Evolutionary conservation across 1,140 invertebrate species (phyloP).

Genomic region (Drosophila lacertosa): DNA sequence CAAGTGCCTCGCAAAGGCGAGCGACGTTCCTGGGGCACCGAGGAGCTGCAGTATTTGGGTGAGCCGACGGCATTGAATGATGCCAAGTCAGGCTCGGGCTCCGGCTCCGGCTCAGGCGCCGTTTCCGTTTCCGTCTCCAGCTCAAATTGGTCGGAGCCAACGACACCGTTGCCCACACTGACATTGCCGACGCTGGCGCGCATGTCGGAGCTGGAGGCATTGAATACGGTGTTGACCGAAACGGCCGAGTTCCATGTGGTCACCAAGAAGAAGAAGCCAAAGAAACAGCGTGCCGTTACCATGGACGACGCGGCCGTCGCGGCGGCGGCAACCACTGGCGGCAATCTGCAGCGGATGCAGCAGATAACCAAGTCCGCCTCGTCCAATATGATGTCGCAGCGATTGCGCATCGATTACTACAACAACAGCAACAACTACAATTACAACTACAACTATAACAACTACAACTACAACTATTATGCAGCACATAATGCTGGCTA

Average conservation of each 20-base stretch:
- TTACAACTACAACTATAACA: slow-evolving; percentile 23
- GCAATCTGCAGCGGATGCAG: slow-evolving; percentile 69
- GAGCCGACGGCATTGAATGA: slow-evolving; percentile 37
- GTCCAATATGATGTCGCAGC: slow-evolving; percentile 70
- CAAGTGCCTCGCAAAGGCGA: slow-evolving; percentile 82
- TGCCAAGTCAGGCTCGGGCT: background rate
- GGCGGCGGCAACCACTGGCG: slow-evolving; percentile 55
- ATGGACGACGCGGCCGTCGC: slow-evolving; percentile 75
- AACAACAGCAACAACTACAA: slow-evolving; percentile 29
- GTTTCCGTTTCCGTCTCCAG: slow-evolving; percentile 10
- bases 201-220: slow-evolving; percentile 70
- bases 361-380: slow-evolving; percentile 67
- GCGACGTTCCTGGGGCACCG: slow-evolving; percentile 87
- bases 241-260: slow-evolving; percentile 88
- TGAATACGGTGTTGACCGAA: slow-evolving; percentile 80
- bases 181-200: slow-evolving; percentile 47
- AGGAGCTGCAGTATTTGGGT: slow-evolving; percentile 84
- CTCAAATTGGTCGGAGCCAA: slow-evolving; percentile 8
- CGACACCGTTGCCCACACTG: slow-evolving; percentile 14
- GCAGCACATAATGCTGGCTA: slow-evolving; percentile 1
- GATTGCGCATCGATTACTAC: slow-evolving; percentile 48
- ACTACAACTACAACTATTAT: slow-evolving; percentile 15
- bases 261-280: slow-evolving; percentile 89
- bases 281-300: slow-evolving; percentile 86
- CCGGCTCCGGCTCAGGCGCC: slow-evolving; percentile 11